Conservation (phyloP, 2,888 invertebrate genomes). For the Saturnia japonica region DNA sequence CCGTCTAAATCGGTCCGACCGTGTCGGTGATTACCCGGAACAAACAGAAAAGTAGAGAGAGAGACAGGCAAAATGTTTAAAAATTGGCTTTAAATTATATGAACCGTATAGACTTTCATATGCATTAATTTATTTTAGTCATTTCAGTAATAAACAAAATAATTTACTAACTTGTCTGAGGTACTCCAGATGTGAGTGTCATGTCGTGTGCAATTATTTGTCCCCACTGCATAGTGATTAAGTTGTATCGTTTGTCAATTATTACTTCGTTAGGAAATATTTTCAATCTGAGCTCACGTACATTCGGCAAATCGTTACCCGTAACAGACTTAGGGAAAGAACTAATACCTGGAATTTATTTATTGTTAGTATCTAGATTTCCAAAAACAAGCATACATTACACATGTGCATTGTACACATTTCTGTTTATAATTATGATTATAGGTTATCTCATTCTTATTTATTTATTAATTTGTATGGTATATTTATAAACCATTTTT, state of each 20-base stretch:
- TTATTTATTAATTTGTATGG: too few species aligned
- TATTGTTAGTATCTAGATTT: not conserved
- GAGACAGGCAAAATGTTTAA: too few species aligned
- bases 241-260: conserved; percentile 19
- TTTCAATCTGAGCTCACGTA: conserved; percentile 20
- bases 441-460: not conserved
- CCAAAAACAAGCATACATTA: too few species aligned
- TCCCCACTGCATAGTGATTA: conserved; percentile 27
- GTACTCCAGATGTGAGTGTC: conserved; percentile 26
- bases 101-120: too few species aligned
- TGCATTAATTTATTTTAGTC: too few species aligned
- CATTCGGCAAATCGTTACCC: conserved; percentile 22
- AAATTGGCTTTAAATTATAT: too few species aligned
- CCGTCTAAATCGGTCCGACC: too few species aligned
- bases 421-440: too few species aligned
- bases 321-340: conserved; percentile 22
- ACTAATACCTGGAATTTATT: conserved; percentile 25
- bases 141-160: too few species aligned
- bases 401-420: too few species aligned
- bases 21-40: too few species aligned
- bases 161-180: conserved; percentile 27
- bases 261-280: conserved; percentile 20
- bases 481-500: not conserved
- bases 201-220: conserved; percentile 34
- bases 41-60: too few species aligned